phyloP scores from a whole-genome alignment of 2,113 vertebrate genomes.

The Plecturocebus donacophilus region DNA sequence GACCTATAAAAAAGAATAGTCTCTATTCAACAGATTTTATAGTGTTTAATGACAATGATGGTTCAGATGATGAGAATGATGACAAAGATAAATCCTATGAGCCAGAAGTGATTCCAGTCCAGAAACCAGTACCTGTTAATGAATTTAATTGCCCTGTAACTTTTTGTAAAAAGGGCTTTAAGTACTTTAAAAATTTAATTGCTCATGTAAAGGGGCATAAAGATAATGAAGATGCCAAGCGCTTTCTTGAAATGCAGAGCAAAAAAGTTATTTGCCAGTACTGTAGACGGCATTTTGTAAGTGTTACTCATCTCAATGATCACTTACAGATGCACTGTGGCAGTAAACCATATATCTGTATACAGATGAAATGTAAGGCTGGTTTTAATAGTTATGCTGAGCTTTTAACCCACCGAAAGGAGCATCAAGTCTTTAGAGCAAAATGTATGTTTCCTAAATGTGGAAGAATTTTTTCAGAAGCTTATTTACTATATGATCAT shows the following conservation, averaged over 20 bases:
- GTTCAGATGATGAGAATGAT: conserved; percentile 85
- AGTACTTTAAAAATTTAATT: conserved; percentile 96
- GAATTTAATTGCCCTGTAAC: conserved; percentile 94
- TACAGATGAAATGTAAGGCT: conserved; percentile 97
- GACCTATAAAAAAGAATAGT: conserved; percentile 90
- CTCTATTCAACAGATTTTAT: conserved; percentile 88
- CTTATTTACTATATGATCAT: conserved; percentile 96
- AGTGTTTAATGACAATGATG: conserved; percentile 85
- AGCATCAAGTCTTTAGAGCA: conserved; percentile 92
- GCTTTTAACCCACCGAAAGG: conserved; percentile 93
- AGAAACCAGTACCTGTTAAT: conserved; percentile 84
- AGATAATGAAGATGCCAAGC: conserved; percentile 94
- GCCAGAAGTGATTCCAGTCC: conserved; percentile 79
- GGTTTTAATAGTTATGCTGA: conserved; percentile 95
- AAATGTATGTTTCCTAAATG: conserved; percentile 98
- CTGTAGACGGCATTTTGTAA: conserved; percentile 96
- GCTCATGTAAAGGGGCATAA: conserved; percentile 94
- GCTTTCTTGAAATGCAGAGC: conserved; percentile 96
- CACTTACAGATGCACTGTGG: conserved; percentile 98
- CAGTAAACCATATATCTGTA: conserved; percentile 96
- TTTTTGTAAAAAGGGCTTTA: conserved; percentile 94
- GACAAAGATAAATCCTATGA: conserved; percentile 88
- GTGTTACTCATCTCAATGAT: conserved; percentile 95
- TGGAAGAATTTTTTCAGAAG: conserved; percentile 94
- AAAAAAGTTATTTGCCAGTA: conserved; percentile 99